Conservation (phyloP, 2,797 vertebrate species). For the Odontamblyopus rebecca region DNA sequence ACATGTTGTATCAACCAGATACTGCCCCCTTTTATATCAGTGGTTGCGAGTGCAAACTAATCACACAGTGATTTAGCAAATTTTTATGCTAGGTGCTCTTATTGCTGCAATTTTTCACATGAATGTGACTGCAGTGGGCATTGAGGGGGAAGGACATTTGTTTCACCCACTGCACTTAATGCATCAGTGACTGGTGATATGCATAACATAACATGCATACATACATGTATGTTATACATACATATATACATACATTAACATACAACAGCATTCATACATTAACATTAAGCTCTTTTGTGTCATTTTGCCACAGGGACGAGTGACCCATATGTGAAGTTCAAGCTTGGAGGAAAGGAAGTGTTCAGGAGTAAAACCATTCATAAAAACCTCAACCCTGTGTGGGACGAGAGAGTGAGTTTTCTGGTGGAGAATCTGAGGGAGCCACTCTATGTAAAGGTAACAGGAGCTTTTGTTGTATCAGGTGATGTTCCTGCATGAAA, state of each 20-base stretch:
- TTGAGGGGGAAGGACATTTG: background rate
- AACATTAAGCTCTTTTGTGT: background rate
- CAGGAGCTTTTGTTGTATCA: background rate
- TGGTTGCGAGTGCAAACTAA: background rate
- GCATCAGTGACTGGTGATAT: background rate
- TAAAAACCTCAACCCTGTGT: slow-evolving; percentile 95
- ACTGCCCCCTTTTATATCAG: background rate
- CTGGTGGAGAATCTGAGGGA: slow-evolving; percentile 85
- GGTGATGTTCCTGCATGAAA: background rate
- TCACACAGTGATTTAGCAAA: background rate
- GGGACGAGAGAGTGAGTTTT: slow-evolving; percentile 88
- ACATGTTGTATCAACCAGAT: background rate
- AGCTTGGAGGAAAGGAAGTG: slow-evolving; percentile 91
- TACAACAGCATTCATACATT: background rate
- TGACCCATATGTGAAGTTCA: slow-evolving; percentile 97
- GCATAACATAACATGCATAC: background rate
- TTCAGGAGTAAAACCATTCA: slow-evolving; percentile 95
- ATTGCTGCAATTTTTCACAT: background rate
- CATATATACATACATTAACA: no score
- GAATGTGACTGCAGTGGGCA: background rate
- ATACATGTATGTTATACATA: no score
- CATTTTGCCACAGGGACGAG: slow-evolving; percentile 81
- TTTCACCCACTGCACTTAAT: background rate
- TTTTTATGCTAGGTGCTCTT: background rate
- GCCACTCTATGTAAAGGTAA: slow-evolving; percentile 91